A percentile compares a stretch with the other conserved stretches of the same genome.
These are phyloP conservation scores for Phalacrocorax carbo DNA, from an alignment of 2,113 vertebrate species.

Conservation along the genomic window DNA sequence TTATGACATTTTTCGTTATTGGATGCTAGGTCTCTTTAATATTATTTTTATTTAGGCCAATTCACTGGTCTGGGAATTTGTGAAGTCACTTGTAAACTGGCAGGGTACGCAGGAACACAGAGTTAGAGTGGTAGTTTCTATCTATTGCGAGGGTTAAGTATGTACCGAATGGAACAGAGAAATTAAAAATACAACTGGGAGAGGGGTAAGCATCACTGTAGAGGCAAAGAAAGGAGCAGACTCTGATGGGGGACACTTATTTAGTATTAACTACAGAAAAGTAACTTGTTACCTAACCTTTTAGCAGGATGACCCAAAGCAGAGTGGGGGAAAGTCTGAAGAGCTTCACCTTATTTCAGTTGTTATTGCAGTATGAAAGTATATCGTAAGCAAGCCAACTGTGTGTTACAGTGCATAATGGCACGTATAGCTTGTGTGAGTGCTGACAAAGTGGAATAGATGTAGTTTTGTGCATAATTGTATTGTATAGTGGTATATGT, in stretches of 20 bases:
- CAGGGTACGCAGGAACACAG: accelerated
- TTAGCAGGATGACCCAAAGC: not conserved
- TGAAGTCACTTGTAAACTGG: not conserved
- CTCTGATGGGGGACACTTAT: not conserved
- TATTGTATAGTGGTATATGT: no score
- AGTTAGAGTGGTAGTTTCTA: not conserved
- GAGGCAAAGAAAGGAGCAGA: not conserved
- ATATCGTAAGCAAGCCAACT: not conserved
- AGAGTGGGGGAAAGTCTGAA: not conserved
- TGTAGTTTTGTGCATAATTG: not conserved
- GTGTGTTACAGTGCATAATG: accelerated
- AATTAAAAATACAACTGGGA: accelerated
- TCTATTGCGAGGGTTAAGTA: not conserved
- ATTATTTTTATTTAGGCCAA: not conserved
- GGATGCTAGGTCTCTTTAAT: accelerated
- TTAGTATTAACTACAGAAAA: not conserved
- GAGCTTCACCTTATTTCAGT: not conserved
- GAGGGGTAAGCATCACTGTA: not conserved
- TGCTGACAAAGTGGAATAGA: not conserved
- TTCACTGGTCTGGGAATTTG: not conserved
- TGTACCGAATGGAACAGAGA: not conserved
- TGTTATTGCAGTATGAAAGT: not conserved
- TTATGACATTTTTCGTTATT: not conserved
- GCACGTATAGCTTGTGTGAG: not conserved
- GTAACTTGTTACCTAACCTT: not conserved